These are phyloP conservation scores for Nephotettix cincticeps DNA, from an alignment of 1,140 invertebrate genomes.

Conservation along the genomic window DNA sequence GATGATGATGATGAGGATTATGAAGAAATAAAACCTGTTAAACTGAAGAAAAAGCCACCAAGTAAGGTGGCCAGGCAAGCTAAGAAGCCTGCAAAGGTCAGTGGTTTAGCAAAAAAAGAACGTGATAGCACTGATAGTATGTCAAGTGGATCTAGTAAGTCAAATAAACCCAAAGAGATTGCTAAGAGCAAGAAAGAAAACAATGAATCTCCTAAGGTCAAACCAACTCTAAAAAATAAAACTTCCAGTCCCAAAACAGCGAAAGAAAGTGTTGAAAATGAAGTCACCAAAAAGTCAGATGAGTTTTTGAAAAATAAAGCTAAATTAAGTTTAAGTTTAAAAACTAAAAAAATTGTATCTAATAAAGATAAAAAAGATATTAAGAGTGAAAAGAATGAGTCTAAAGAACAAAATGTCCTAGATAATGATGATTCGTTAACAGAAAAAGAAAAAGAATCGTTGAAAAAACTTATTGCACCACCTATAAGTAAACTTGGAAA, in stretches of 20 bases:
- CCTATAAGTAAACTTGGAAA: slow-evolving; percentile 67
- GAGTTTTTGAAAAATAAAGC: not conserved
- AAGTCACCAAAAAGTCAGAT: not conserved
- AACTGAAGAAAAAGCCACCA: slow-evolving; percentile 40
- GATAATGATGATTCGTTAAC: slow-evolving; percentile 30
- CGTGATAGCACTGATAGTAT: slow-evolving; percentile 41
- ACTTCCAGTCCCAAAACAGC: not conserved
- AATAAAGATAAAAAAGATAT: slow-evolving; percentile 43
- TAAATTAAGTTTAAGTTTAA: slow-evolving; percentile 2
- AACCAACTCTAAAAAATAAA: not conserved
- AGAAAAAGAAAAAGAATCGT: slow-evolving; percentile 66
- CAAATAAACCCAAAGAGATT: not conserved
- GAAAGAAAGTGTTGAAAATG: slow-evolving; percentile 9
- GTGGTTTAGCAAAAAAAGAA: slow-evolving; percentile 10
- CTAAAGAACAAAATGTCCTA: slow-evolving; percentile 46
- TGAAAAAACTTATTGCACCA: slow-evolving; percentile 63
- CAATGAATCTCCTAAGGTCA: not conserved
- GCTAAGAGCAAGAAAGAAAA: not conserved
- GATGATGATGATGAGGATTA: slow-evolving; percentile 30
- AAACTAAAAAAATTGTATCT: not conserved
- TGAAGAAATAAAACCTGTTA: slow-evolving; percentile 15
- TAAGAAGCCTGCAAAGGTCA: slow-evolving; percentile 41
- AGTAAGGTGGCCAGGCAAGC: slow-evolving; percentile 44
- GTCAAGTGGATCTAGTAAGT: slow-evolving; percentile 27
- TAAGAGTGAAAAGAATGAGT: slow-evolving; percentile 31